Evolutionary conservation across 2,113 vertebrate species (phyloP).

Genomic region (Carollia perspicillata): DNA sequence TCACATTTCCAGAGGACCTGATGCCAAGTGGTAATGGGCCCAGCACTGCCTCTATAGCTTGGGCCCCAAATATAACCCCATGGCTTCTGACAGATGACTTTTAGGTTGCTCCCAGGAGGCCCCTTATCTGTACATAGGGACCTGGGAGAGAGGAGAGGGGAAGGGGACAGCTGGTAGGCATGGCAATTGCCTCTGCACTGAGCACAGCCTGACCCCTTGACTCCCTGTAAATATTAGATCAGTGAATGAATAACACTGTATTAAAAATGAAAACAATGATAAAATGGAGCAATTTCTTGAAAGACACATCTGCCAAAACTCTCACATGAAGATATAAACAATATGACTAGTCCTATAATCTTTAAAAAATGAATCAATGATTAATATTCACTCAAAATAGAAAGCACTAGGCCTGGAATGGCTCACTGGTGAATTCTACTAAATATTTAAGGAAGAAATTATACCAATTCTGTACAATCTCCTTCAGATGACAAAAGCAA

Average conservation of each 20-base stretch:
- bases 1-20: not conserved
- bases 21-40: not conserved
- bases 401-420: not conserved
- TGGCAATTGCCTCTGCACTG: slow-evolving; percentile 23
- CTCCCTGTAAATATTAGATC: slow-evolving; percentile 78
- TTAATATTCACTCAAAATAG: not conserved
- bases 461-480: too few species aligned
- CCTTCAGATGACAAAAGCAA: not conserved
- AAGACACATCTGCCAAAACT: not conserved
- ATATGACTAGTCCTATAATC: not conserved
- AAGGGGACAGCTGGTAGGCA: not conserved
- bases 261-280: not conserved
- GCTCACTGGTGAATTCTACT: too few species aligned
- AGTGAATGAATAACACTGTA: slow-evolving; percentile 81
- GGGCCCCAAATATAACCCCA: not conserved
- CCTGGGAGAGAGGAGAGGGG: not conserved
- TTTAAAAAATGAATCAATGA: not conserved
- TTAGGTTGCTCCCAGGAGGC: not conserved
- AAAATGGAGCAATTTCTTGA: not conserved
- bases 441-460: too few species aligned
- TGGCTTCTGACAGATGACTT: not conserved
- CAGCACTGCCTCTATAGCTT: not conserved
- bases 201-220: slow-evolving; percentile 50
- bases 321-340: not conserved
- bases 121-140: slow-evolving; percentile 61